A percentile compares a stretch with the other conserved stretches of the same genome.
phyloP scores from a whole-genome alignment of 2,113 vertebrate species.

The Caranx ignobilis region DNA sequence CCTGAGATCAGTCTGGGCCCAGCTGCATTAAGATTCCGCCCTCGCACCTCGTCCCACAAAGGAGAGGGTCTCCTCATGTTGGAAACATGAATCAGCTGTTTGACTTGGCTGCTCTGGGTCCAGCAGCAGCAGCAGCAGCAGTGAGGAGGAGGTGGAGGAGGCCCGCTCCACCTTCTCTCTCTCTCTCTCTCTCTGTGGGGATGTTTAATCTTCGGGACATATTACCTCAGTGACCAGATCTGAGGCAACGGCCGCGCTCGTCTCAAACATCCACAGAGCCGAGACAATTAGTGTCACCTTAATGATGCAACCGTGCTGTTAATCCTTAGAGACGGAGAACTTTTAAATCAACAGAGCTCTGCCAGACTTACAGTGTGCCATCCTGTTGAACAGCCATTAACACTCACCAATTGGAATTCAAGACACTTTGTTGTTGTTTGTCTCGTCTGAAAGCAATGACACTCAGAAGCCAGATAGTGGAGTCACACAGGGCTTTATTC shows the following conservation, averaged over 20 bases:
- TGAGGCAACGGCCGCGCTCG: conserved; percentile 78
- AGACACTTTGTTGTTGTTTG: conserved; percentile 65
- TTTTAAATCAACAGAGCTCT: conserved; percentile 65
- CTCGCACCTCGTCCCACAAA: conserved; percentile 22
- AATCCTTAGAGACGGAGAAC: conserved; percentile 50
- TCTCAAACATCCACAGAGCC: conserved; percentile 73
- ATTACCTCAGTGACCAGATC: conserved; percentile 83
- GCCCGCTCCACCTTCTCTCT: neutral
- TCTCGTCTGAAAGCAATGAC: conserved; percentile 41
- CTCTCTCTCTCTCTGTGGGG: conserved; percentile 24
- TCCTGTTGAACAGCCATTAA: conserved; percentile 69
- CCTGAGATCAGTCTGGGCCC: conserved; percentile 54
- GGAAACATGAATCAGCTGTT: conserved; percentile 78
- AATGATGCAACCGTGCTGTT: conserved; percentile 68
- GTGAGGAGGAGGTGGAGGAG: conserved; percentile 10
- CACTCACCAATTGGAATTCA: conserved; percentile 71
- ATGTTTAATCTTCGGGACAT: conserved; percentile 76
- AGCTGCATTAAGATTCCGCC: conserved; percentile 67
- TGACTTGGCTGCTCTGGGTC: conserved; percentile 51
- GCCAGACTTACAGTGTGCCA: conserved; percentile 66
- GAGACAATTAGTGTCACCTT: conserved; percentile 61
- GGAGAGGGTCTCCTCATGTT: conserved; percentile 49
- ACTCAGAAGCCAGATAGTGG: conserved; percentile 56
- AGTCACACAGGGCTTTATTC: conserved; percentile 64
- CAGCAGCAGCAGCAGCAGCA: neutral